Evolutionary conservation across 2,888 invertebrate species (phyloP), one percentile per base, ranked within the genome.

Genomic region (Ormyrus pomaceus): DNA sequence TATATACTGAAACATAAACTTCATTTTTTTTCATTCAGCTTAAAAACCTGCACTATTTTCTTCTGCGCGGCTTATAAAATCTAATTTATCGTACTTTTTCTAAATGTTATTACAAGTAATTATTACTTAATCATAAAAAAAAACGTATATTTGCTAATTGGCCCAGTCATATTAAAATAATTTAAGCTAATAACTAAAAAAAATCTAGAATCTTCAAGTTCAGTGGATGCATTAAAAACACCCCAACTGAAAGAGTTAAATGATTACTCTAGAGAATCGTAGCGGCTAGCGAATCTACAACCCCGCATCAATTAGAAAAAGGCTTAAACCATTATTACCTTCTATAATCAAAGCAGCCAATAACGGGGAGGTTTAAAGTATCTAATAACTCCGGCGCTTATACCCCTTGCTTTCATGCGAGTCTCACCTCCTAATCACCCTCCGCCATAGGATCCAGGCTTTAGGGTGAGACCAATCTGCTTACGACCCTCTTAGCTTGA

Each of bases 401-500:
- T 53, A 66, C 46, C 65, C 69, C 59, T n/a, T 51, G 58, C 62
- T 10, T 51, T 58, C 58, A 34, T 53, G 11, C 48, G 9, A 62
- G 69, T 81, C 81, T 79, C 82, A 81, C 82, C 80, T 82, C 73
- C 77, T 80, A 83, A 82, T 83, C 86, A 86, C 86, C 86, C 87
- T 84, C 13, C 34, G 65, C 51, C 45, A 62, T 69, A 45, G 75
- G 19, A 58, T 61, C 34, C 10, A 53, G 87, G 85, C 86, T 86
- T 87, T 87, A 87, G 88, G 89, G 89, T 87, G 88, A 87, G 87
- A 88, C 87, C 89, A 89, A 89, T 88, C 90, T 90, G 89, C 89
- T 90, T 90, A 90, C 88, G 87, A 88, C 87, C 89, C 90, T 88
- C 90, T 89, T 88, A 88, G 87, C 85, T 86, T 88, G 90, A 90